Conservation (phyloP, 2,797 vertebrate species). For the Characodon lateralis region DNA sequence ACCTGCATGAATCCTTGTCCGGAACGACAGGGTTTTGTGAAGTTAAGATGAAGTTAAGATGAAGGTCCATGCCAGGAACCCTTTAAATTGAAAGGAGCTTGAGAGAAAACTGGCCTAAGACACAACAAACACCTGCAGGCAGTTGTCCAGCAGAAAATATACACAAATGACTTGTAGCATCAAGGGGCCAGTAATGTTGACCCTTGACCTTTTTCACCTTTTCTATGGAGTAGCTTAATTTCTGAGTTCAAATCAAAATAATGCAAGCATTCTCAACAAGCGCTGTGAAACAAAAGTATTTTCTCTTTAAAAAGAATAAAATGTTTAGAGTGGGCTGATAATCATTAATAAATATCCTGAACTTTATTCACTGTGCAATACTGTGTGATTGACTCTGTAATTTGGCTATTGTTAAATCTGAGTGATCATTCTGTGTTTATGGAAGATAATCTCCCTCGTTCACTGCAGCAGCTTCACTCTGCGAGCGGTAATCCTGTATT, state of each 20-base stretch:
- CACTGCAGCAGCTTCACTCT: slow-evolving; percentile 28
- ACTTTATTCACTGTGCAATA: not conserved
- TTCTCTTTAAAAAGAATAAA: not conserved
- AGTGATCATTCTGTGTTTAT: slow-evolving; percentile 27
- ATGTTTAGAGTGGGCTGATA: not conserved
- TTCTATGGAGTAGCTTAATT: not conserved
- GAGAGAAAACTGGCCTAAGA: not conserved
- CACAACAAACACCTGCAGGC: not conserved
- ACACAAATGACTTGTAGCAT: not conserved
- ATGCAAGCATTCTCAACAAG: not conserved
- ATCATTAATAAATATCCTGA: no score
- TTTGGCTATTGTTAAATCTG: slow-evolving; percentile 28
- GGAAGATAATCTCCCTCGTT: slow-evolving; percentile 10
- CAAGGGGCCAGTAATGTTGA: not conserved
- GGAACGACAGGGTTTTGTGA: no score
- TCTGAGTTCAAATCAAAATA: not conserved
- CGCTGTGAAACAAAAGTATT: not conserved
- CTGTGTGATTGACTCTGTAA: slow-evolving; percentile 6
- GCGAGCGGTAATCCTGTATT: slow-evolving; percentile 36
- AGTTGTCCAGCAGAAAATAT: not conserved
- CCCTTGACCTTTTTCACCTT: not conserved
- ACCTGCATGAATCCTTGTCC: not conserved
- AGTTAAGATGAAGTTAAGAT: no score
- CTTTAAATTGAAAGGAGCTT: not conserved
- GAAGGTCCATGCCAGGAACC: no score